These are phyloP conservation scores for Gibbula magus DNA, from an alignment of 2,888 invertebrate genomes.

Conservation along the genomic window DNA sequence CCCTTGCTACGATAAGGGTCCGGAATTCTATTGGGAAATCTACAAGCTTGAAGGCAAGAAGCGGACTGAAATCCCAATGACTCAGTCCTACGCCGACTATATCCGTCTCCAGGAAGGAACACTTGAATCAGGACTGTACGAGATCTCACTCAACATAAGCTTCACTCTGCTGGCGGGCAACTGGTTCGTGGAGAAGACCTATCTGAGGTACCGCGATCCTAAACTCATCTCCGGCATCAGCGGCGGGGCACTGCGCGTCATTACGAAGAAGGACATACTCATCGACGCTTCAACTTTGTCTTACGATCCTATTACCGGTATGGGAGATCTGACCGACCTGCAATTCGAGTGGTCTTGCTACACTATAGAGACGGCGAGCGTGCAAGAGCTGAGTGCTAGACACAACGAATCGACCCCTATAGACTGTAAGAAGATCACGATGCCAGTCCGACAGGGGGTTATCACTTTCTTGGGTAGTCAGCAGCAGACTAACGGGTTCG, in stretches of 20 bases:
- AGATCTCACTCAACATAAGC: constrained; percentile 11
- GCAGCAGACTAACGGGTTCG: neutral
- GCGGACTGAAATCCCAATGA: neutral
- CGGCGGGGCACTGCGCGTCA: constrained; percentile 21
- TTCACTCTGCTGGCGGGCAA: neutral
- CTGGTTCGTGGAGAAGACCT: constrained; percentile 23
- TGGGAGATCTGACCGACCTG: constrained; percentile 21
- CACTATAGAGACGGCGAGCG: neutral
- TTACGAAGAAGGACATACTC: neutral
- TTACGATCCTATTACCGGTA: constrained; percentile 25
- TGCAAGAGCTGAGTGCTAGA: neutral
- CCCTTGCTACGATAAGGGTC: neutral
- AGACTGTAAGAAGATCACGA: neutral
- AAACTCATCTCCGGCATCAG: constrained; percentile 4
- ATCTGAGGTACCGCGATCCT: constrained; percentile 14
- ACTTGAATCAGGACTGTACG: neutral
- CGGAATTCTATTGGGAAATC: constrained; percentile 8
- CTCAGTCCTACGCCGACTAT: constrained; percentile 4
- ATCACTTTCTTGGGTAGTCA: neutral
- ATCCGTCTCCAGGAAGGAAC: neutral
- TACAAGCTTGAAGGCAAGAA: neutral
- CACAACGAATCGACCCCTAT: neutral
- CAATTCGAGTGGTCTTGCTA: constrained; percentile 20
- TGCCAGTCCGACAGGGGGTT: neutral
- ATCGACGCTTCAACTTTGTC: constrained; percentile 23